phyloP scores from a whole-genome alignment of 2,888 invertebrate species.

The Hydriomena furcata region DNA sequence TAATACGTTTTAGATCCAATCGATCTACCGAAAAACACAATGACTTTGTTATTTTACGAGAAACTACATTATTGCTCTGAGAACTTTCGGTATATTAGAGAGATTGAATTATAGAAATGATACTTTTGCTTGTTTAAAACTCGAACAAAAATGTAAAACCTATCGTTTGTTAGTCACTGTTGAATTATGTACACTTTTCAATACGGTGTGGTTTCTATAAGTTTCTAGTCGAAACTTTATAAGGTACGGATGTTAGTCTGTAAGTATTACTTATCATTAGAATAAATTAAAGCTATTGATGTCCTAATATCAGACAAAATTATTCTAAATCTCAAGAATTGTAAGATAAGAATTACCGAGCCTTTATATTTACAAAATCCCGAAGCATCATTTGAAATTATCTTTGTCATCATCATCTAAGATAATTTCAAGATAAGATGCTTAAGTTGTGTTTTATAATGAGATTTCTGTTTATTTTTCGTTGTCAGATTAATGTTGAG shows the following conservation, averaged over 20 bases:
- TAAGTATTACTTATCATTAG: slow-evolving; percentile 37
- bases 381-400: slow-evolving; percentile 2
- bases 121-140: no score
- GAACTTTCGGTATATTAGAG: no score
- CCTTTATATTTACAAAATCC: background rate
- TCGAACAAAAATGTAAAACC: no score
- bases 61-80: no score
- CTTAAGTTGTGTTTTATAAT: background rate
- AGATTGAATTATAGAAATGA: no score
- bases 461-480: background rate
- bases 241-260: slow-evolving; percentile 14
- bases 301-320: slow-evolving; percentile 34
- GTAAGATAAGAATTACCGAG: slow-evolving; percentile 3
- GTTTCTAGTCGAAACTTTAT: slow-evolving; percentile 13
- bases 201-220: slow-evolving; percentile 8
- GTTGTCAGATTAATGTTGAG: background rate
- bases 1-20: no score
- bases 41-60: no score
- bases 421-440: slow-evolving; percentile 1
- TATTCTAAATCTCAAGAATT: slow-evolving; percentile 11
- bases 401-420: background rate
- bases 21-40: no score
- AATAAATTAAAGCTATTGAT: slow-evolving; percentile 35
- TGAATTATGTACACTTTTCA: slow-evolving; percentile 9
- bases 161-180: slow-evolving; percentile 19